Percentiles rank a stretch among this genome's conserved stretches.
Conservation (phyloP, 2,888 invertebrate species). For the Clusia tigrina region DNA sequence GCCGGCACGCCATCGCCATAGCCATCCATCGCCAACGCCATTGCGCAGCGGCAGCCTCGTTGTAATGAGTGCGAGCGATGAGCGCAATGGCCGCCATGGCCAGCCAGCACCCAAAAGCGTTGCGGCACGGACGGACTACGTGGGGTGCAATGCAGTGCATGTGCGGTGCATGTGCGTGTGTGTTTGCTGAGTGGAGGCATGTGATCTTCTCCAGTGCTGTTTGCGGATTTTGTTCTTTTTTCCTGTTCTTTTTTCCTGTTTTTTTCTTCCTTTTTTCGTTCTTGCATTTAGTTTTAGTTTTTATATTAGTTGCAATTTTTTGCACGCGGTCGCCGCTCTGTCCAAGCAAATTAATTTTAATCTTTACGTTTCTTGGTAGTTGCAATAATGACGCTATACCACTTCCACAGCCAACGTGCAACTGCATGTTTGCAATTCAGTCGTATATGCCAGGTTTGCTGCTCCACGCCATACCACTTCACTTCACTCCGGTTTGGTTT, state of each 20-base stretch:
- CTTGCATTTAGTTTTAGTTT: neutral
- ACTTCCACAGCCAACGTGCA: neutral
- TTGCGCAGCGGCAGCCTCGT: constrained; percentile 26
- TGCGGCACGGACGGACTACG: constrained; percentile 1
- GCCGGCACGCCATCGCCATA: constrained; percentile 49
- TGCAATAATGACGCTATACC: constrained; percentile 16
- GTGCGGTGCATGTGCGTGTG: constrained; percentile 23
- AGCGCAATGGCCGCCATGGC: constrained; percentile 51
- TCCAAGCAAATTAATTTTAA: constrained; percentile 28
- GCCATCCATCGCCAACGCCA: constrained; percentile 22
- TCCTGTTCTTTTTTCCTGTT: constrained; percentile 10
- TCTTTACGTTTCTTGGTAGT: constrained; percentile 32
- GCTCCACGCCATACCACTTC: neutral
- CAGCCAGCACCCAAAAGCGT: constrained; percentile 11
- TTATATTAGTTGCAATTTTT: neutral
- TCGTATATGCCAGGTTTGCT: too few species aligned
- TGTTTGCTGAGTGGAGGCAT: constrained; percentile 33
- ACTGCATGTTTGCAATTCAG: neutral
- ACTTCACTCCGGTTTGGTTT: neutral
- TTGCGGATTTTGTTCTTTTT: neutral
- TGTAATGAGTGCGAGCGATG: neutral
- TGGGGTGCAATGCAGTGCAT: neutral
- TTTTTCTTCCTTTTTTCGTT: constrained; percentile 2
- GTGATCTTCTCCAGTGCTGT: constrained; percentile 19
- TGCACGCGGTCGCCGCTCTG: constrained; percentile 6